A percentile compares a stretch with the other conserved stretches of the same genome.
phyloP scores from a whole-genome alignment of 2,888 invertebrate species.

The Lacanobia oleracea region DNA sequence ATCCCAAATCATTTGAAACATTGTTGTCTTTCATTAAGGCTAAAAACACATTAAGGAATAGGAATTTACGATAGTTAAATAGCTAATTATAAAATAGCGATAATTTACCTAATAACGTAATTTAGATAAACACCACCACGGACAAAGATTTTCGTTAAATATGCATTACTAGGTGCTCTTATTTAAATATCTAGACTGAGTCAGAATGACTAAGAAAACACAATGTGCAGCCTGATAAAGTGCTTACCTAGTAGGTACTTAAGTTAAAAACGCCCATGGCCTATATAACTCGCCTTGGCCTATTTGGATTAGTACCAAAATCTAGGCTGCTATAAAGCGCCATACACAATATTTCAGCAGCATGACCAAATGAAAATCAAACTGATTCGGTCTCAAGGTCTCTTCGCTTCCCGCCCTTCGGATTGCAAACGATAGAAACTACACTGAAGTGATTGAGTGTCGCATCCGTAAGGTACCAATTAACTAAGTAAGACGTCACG shows the following conservation, averaged over 20 bases:
- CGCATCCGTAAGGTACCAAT: constrained; percentile 30
- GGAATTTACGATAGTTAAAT: background rate
- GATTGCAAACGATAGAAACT: constrained; percentile 33
- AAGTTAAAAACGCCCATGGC: constrained; percentile 13
- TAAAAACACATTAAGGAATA: constrained; percentile 7
- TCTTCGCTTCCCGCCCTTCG: constrained; percentile 26
- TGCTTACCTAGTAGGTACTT: background rate
- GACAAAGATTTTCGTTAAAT: background rate
- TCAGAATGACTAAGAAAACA: constrained; percentile 7
- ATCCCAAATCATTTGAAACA: background rate
- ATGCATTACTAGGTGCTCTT: background rate
- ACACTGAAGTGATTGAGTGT: constrained; percentile 1
- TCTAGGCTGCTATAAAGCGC: constrained; percentile 3
- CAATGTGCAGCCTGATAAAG: background rate
- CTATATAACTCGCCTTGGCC: constrained; percentile 17
- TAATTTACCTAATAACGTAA: background rate
- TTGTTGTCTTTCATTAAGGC: constrained; percentile 1
- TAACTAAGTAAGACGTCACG: constrained; percentile 4
- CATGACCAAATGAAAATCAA: constrained; percentile 11
- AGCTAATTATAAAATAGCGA: background rate
- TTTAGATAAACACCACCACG: background rate
- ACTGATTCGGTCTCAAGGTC: constrained; percentile 12
- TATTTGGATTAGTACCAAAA: constrained; percentile 30
- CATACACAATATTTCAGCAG: constrained; percentile 2
- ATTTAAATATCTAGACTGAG: background rate